Base-by-base conservation (phyloP, 2,888 invertebrate genomes). In the Drosophila sordidula region DNA sequence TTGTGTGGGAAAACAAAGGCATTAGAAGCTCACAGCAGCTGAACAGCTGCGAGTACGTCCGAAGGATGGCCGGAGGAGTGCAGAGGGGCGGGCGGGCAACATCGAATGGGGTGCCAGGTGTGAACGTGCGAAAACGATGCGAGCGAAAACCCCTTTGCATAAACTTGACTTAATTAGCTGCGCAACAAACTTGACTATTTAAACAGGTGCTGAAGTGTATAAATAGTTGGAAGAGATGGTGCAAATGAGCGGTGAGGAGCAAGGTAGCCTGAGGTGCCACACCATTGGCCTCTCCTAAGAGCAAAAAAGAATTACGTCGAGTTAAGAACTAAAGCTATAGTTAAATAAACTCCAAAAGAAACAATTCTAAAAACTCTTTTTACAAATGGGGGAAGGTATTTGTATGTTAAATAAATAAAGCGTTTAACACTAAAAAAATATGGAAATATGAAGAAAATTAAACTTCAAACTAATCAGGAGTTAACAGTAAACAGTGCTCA, bases 131-230 rank as follows among this genome's bases (percentile, higher is more conserved):
- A 86, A 88, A 65, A 54, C 41, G 49, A 50, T 65, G 46, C 64
- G 75, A 65, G 34, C 50, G 50, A 52, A 70, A 46, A 56, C 36
- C 64, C 55, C 56, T 80, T 80, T 89, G 82, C 82, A 83, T 89
- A 83, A 83, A 83, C 82, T 87, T 89, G 88, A 84, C 84, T 84
- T 87, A 84, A 89, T 84, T 84, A 84, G 86, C 88, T 70, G 85
- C 77, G 70, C 85, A 84, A 77, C 80, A 76, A 89, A 89, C 89
- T 89, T 82, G 89, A 80, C 87, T 76, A 87, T 82, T 82, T 82
- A 65, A 87, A 82, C 82, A 82, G 82, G 70, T 82, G 82, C 72
- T 71, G 66, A 63, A 66, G 66, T 64, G 58, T 64, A 57, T 50
- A 68, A 70, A 52, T 52, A 46, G 18, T 26, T 42, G 34, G 25